Conservation (phyloP, 2,888 invertebrate genomes). For the Octodonta nipae region DNA sequence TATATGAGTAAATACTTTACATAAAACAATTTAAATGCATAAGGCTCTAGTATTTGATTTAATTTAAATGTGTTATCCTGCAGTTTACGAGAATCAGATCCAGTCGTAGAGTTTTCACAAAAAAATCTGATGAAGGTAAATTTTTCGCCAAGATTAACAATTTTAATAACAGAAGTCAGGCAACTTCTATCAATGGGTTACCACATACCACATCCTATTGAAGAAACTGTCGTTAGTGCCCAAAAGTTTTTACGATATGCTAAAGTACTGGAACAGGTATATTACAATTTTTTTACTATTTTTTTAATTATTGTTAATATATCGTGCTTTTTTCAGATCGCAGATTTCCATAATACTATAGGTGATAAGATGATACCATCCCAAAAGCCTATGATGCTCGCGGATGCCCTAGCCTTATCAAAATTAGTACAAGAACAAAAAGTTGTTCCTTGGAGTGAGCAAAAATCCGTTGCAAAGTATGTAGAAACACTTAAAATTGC, state of each 20-base stretch:
- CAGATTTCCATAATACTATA: slow-evolving; percentile 92
- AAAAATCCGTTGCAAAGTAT: slow-evolving; percentile 72
- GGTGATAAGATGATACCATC: slow-evolving; percentile 93
- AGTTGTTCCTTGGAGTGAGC: slow-evolving; percentile 85
- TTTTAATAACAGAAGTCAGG: slow-evolving; percentile 75
- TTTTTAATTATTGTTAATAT: not conserved
- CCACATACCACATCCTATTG: slow-evolving; percentile 59
- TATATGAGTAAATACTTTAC: no score
- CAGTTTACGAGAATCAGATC: slow-evolving; percentile 51
- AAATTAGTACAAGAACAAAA: slow-evolving; percentile 72
- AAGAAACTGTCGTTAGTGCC: slow-evolving; percentile 56
- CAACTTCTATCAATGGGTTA: slow-evolving; percentile 74
- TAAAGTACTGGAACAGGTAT: slow-evolving; percentile 74
- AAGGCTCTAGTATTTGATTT: no score
- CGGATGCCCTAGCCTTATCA: slow-evolving; percentile 80
- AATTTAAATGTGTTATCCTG: no score
- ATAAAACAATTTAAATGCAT: no score
- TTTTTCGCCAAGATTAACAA: slow-evolving; percentile 74
- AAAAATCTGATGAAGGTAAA: slow-evolving; percentile 76
- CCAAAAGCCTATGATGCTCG: slow-evolving; percentile 90
- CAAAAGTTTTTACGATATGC: slow-evolving; percentile 73
- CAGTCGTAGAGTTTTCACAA: slow-evolving; percentile 67
- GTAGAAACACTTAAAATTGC: slow-evolving; percentile 69
- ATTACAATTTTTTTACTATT: slow-evolving; percentile 3
- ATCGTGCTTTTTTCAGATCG: slow-evolving; percentile 41